Evolutionary conservation across 2,113 vertebrate species (phyloP), one percentile per base, ranked within the genome.

Genomic region (Colius striatus): DNA sequence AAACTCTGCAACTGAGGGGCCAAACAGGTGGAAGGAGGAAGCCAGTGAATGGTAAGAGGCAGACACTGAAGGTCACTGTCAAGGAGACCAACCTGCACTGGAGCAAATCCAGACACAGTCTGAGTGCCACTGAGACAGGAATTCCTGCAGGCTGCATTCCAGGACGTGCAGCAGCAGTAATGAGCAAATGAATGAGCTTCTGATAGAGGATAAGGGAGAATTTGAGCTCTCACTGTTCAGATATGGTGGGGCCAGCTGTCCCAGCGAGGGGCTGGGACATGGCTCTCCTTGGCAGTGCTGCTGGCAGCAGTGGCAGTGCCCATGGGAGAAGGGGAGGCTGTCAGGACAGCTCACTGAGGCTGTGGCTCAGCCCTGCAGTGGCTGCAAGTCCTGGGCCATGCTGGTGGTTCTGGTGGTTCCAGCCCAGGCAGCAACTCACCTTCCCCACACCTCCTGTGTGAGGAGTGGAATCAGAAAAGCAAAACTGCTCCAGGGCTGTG

Each of bases 281-380:
- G 87, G 20, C 45, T 70, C 12, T 60, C 55, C 32, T 61, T 26
- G 11, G 32, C 63, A 66, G 51, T 20, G 30, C 43, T 32, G 20
- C 82, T 16, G 53, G 45, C 81, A 29, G 51, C 9, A 12, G 2
- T 2, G 0, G 45, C 1, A 0, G 36, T 6, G 67, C 67, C 1
- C 38, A 41, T 41, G 38, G 38, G 38, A 41, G 38, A 41, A 12
- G 12, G 38, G 38, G 38, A 41, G 38, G 38, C 38, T 12, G 38
- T 41, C 38, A 41, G 38, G 38, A 41, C 38, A 41, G 38, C 38
- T 41, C 38, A 41, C 38, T 41, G 3, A 16, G 30, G 58, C 71
- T 15, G 25, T 1, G 63, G 38, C 84, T 41, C 65, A 6, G 20
- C 41, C 38, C 38, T 41, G 38, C 38, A 41, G 38, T 41, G 38